Percentiles rank a stretch among this genome's conserved stretches.
Evolutionary conservation across 2,797 vertebrate species (phyloP).

Genomic region (Peromyscus eremicus): DNA sequence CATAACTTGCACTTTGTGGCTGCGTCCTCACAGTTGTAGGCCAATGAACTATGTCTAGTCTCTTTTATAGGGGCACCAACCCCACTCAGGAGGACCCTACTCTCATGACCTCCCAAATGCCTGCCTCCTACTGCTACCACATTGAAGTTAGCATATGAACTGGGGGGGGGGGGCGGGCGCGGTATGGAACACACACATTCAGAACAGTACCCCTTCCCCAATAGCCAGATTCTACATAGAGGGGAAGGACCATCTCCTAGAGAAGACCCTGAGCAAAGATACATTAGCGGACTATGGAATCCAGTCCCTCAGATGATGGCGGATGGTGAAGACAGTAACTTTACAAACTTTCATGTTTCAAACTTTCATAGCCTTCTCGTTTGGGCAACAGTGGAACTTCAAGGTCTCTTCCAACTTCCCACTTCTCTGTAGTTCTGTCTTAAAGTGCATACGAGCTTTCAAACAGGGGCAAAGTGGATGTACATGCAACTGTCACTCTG

Average conservation of each 20-base stretch:
- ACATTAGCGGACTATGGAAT: not conserved
- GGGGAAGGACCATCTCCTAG: not conserved
- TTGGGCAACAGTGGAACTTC: not conserved
- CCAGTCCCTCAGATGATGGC: not conserved
- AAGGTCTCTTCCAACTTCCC: not conserved
- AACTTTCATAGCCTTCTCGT: not conserved
- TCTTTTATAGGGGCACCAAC: not conserved
- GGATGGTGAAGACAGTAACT: not conserved
- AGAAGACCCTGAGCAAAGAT: not conserved
- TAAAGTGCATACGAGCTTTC: not conserved
- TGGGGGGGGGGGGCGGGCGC: no score
- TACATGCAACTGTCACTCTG: not conserved
- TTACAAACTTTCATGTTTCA: not conserved
- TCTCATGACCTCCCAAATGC: not conserved
- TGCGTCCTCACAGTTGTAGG: no score
- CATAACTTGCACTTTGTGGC: not conserved
- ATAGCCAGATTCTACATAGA: not conserved
- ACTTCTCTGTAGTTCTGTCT: not conserved
- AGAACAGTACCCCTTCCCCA: no score
- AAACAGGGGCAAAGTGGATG: no score
- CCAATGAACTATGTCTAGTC: not conserved
- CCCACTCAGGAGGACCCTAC: not conserved
- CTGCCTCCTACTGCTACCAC: not conserved
- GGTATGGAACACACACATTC: not conserved
- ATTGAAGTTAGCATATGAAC: not conserved